phyloP scores from a whole-genome alignment of 2,797 vertebrate species.

The Cossypha caffra region DNA sequence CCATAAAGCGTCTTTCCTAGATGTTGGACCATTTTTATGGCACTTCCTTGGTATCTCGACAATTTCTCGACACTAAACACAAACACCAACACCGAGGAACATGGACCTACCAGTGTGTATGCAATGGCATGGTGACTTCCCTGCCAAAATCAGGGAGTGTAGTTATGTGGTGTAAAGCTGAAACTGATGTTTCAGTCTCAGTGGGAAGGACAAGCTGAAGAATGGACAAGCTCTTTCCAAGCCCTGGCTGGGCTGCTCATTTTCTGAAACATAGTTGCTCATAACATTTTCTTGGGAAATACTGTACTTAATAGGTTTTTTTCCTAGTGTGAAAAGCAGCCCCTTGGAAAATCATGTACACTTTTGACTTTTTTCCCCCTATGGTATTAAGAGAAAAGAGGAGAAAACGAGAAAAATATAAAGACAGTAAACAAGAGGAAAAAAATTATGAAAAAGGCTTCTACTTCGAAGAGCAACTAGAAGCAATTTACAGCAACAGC shows the following conservation, averaged over 20 bases:
- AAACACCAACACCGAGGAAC: fast-evolving
- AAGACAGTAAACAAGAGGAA: not conserved
- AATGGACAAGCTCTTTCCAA: not conserved
- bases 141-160: not conserved
- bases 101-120: not conserved
- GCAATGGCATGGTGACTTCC: not conserved
- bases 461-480: not conserved
- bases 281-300: not conserved
- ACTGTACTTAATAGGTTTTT: not conserved
- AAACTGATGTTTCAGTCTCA: not conserved
- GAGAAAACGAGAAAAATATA: not conserved
- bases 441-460: not conserved
- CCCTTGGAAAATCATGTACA: not conserved
- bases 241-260: not conserved
- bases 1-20: not conserved
- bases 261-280: not conserved
- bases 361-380: not conserved
- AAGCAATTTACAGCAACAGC: not conserved
- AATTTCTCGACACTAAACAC: not conserved
- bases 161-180: not conserved
- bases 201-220: not conserved
- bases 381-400: not conserved
- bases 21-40: not conserved
- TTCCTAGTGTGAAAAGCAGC: not conserved
- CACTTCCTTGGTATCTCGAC: not conserved